Base-by-base conservation (phyloP, 2,888 invertebrate genomes). In the Diadegma fenestrale region DNA sequence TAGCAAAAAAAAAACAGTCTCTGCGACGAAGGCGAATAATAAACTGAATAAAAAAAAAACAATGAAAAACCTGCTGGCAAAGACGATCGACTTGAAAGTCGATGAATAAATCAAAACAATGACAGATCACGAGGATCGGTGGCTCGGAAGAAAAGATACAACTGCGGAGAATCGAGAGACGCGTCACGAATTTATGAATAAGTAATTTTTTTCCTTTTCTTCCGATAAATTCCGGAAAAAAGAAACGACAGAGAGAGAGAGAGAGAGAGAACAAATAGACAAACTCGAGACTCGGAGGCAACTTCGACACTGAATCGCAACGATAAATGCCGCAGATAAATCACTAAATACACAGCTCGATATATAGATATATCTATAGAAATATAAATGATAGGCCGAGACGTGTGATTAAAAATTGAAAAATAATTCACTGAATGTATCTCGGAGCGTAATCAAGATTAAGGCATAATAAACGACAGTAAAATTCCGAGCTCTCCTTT, bases 401-500 rank as follows among this genome's bases (percentile, higher is more conserved):
- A 45, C 45, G 51, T 8, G 51, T 37, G 76, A 77, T 64, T 66
- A 64, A 77, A 69, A 37, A 51, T 26, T 66, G 64, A 72, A 54
- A 41, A 72, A 41, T 77, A 37, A 77, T 77, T 30, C 63, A 26
- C 48, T 63, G 76, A 51, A 66, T 66, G 22, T 54, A 51, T 30
- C 41, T 68, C 37, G 37, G 37, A 58, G 33, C 66, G 26, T 43
- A n/a, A 51, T 22, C 37, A 17, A 66, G 76, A 77, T 77, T 77
- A 66, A 30, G 26, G 54, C 51, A 37, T 48, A 54, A 22, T 77
- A 51, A 48, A 10, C 37, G 19, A 66, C 51, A 10, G 66, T 54
- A 66, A 77, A 77, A 66, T 66, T 66, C 66, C 66, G 17, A 37
- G 37, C 33, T 41, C 22, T 19, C 14, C 22, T 66, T n/a, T 64